These are phyloP conservation scores for Pseudolaguvia tuberculata DNA, from an alignment of 2,113 vertebrate species.

Conservation along the genomic window DNA sequence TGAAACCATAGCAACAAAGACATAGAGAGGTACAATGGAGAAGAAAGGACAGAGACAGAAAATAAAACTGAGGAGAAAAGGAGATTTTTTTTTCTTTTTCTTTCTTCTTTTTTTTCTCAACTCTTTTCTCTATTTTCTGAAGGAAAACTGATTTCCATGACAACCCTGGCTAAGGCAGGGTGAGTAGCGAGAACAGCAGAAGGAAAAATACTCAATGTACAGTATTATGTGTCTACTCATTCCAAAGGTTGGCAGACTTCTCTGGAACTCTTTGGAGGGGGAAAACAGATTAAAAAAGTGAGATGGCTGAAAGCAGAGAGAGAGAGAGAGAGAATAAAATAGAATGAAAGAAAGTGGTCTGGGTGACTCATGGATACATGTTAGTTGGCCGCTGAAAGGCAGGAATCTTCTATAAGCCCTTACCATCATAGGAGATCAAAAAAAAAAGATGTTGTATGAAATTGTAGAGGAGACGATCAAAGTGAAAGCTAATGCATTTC, in stretches of 20 bases:
- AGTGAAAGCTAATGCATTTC: neutral
- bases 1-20: conserved; percentile 53
- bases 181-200: conserved; percentile 57
- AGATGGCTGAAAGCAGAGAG: neutral
- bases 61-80: conserved; percentile 43
- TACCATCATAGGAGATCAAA: conserved; percentile 32
- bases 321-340: conserved; percentile 22
- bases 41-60: conserved; percentile 39
- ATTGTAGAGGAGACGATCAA: neutral
- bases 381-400: conserved; percentile 38
- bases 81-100: conserved; percentile 42
- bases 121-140: conserved; percentile 34
- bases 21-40: conserved; percentile 35
- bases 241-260: conserved; percentile 30
- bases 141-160: conserved; percentile 59
- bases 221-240: conserved; percentile 31
- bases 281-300: conserved; percentile 28
- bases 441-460: conserved; percentile 21
- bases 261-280: conserved; percentile 18
- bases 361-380: conserved; percentile 35
- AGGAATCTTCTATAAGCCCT: conserved; percentile 26
- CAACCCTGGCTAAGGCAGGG: conserved; percentile 59
- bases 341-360: conserved; percentile 29
- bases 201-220: conserved; percentile 45
- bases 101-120: conserved; percentile 41